Evolutionary conservation across 2,888 invertebrate species (phyloP), one percentile per base, ranked within the genome.

Genomic region (Drosophila limbata): DNA sequence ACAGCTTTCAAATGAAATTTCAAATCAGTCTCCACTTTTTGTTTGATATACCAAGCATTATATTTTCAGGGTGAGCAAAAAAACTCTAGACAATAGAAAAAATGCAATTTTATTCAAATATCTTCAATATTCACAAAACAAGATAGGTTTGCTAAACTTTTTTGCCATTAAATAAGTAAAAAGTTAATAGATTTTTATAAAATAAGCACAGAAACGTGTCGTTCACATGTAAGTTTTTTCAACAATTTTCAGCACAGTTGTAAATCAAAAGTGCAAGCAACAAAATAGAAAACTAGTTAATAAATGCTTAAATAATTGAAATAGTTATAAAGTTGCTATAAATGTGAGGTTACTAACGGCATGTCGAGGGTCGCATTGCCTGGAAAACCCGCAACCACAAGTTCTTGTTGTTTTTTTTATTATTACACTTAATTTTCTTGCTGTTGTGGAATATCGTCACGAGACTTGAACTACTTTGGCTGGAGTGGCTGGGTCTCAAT

Each of bases 401-500:
- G 39, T 47, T 56, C 39, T 48, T 48, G 25, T 15, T 47, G 10
- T 28, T 15, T 13, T 33, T 33, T 31, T 9, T 31, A 3, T 31
- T 10, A 10, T 31, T 10, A 31, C n/a, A n/a, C n/a, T 31, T 10
- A 10, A 10, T 13, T 35, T 13, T 15, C 8, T 28, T 35, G 10
- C 50, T 19, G 56, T 39, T 48, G 47, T 45, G 33, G 51, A 28
- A 33, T 47, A 66, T 37, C 48, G 77, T 80, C 82, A 81, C 87
- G 83, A 76, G 85, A 79, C 70, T 68, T 64, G 45, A 66, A 64
- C 65, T 37, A 73, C 71, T 59, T 84, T 62, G 59, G 56, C 39
- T 77, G 73, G 51, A 57, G 51, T 64, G 63, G 37, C 53, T 50
- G 47, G 11, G 48, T 35, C 62, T 62, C 62, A 63, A 52, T 45